A percentile compares a stretch with the other conserved stretches of the same genome.
phyloP scores from a whole-genome alignment of 2,888 invertebrate genomes.

The Rhagonycha lutea region DNA sequence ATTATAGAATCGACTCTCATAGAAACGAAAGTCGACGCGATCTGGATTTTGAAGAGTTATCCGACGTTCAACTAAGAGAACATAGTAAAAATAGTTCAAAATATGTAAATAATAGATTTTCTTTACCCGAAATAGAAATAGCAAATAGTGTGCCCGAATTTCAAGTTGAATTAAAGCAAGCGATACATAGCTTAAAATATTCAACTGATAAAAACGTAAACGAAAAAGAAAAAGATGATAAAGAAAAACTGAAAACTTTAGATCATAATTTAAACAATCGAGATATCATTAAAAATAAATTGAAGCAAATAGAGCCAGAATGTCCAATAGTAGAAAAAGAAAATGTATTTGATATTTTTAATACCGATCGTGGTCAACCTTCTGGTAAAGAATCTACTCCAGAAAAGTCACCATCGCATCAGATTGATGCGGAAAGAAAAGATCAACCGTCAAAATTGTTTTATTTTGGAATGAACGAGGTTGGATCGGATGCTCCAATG shows the following conservation, averaged over 20 bases:
- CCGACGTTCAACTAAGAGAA: constrained; percentile 15
- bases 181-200: constrained; percentile 48
- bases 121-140: constrained; percentile 52
- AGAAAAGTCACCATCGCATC: constrained; percentile 62
- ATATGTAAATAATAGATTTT: constrained; percentile 39
- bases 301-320: constrained; percentile 58
- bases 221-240: constrained; percentile 56
- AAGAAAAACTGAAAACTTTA: constrained; percentile 58
- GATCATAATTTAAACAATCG: constrained; percentile 52
- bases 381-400: constrained; percentile 68
- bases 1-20: constrained; percentile 7
- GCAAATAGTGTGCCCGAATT: constrained; percentile 59
- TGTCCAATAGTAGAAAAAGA: constrained; percentile 54
- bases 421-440: constrained; percentile 32
- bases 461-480: constrained; percentile 79
- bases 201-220: constrained; percentile 20
- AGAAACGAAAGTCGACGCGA: constrained; percentile 16
- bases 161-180: constrained; percentile 58
- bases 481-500: constrained; percentile 10
- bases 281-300: constrained; percentile 58
- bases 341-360: constrained; percentile 40
- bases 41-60: constrained; percentile 10
- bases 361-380: constrained; percentile 59
- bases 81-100: constrained; percentile 11
- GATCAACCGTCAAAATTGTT: constrained; percentile 62